phyloP scores from a whole-genome alignment of 2,888 invertebrate genomes.

The Vanessa cardui region DNA sequence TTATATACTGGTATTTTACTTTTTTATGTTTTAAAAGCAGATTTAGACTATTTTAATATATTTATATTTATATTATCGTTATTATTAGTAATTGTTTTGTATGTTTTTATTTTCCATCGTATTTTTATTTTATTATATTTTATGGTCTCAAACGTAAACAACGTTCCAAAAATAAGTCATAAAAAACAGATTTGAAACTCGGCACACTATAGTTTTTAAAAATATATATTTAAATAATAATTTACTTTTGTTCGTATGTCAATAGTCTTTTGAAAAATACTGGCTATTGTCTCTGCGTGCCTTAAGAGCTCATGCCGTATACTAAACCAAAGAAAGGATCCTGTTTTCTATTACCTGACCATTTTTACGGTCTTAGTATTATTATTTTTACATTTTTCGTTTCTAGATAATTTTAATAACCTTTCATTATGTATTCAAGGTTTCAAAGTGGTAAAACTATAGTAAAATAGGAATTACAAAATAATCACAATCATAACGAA shows the following conservation, averaged over 20 bases:
- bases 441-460: no score
- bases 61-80: no score
- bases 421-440: background rate
- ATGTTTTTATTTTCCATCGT: no score
- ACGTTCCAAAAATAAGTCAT: no score
- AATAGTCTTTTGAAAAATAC: background rate
- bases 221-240: background rate
- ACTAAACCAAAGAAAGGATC: constrained; percentile 8
- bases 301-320: constrained; percentile 7
- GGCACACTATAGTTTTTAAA: background rate
- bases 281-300: background rate
- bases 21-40: no score
- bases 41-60: no score
- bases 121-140: no score
- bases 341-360: constrained; percentile 11
- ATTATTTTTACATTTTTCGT: background rate
- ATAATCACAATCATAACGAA: no score
- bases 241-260: background rate
- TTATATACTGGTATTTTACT: no score
- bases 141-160: no score
- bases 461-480: no score
- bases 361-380: constrained; percentile 18
- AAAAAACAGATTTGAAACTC: background rate
- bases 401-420: background rate
- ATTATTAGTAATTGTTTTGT: no score